Base-by-base conservation (phyloP, 2,113 vertebrate species). In the Hiodon alosoides region DNA sequence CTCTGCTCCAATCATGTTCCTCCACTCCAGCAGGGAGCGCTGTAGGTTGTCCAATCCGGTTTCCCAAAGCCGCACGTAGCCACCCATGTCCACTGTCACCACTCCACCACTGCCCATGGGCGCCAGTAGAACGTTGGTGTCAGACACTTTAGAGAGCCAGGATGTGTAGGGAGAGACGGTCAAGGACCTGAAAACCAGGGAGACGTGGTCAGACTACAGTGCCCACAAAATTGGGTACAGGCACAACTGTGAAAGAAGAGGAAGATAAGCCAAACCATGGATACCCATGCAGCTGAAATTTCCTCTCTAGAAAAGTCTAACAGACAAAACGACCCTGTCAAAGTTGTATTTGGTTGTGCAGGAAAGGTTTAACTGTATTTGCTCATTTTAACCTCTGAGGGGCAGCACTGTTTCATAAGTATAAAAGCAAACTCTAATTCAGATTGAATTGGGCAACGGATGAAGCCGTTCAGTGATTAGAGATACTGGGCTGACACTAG, bases 21-120 rank as follows among this genome's bases (percentile, higher is more conserved):
- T 95, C 97, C 97, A 99, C 0, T 98, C 96, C 87, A 93, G 87
- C 74, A 99, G 92, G 0, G 97, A 98, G 1, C 81, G 91, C 83
- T 95, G 94, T 55, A 98, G 89, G 31, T 82, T 91, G 46, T 94
- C 94, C 51, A 95, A 77, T 72, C 94, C 96, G 0, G 95, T 98
- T 83, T 99, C 97, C 97, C 97, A 99, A 0, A 98, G 89, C 14
- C 97, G 86, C 69, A 98, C 81, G 4, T 81, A 84, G 0, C 97
- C 97, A 17, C 94, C 97, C 93, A 94, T 93, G 64, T 99, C 97
- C 69, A 98, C 96, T 0, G 88, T 96, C 65, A 95, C 93, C 65
- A 97, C 87, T 0, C 94, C 92, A 0, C 82, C 91, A 7, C 86
- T 90, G 58, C 91, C 91, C 47, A 96, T 83, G 0, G 92, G 79